Evolutionary conservation across 2,888 invertebrate genomes (phyloP).

Genomic region (Leptinotarsa tumamoca): DNA sequence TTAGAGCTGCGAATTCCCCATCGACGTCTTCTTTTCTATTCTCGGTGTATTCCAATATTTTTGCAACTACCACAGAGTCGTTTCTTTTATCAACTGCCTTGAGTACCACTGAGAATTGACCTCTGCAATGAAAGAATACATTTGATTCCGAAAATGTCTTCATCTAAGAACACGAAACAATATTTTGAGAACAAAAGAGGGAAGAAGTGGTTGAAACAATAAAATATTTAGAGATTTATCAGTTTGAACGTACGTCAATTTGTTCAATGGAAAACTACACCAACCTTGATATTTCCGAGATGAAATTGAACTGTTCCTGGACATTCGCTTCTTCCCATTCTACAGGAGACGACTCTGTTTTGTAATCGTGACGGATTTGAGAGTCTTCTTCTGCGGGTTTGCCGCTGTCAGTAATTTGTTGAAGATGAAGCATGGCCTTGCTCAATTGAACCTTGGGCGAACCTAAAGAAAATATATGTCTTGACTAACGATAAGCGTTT

Average conservation of each 20-base stretch:
- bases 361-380: slow-evolving; percentile 77
- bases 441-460: slow-evolving; percentile 79
- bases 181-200: background rate
- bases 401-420: slow-evolving; percentile 87
- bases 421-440: slow-evolving; percentile 85
- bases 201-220: too few relatives aligned
- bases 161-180: background rate
- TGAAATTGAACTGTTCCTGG: slow-evolving; percentile 84
- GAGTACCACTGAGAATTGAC: slow-evolving; percentile 87
- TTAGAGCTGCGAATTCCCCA: slow-evolving; percentile 86
- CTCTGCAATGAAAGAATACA: slow-evolving; percentile 68
- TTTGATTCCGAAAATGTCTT: slow-evolving; percentile 3
- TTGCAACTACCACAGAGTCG: slow-evolving; percentile 85
- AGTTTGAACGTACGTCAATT: too few relatives aligned
- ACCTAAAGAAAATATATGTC: slow-evolving; percentile 40
- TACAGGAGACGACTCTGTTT: slow-evolving; percentile 78
- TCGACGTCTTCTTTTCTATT: slow-evolving; percentile 77
- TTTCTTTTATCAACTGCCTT: slow-evolving; percentile 83
- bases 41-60: slow-evolving; percentile 79
- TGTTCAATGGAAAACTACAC: background rate
- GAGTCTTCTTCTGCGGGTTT: slow-evolving; percentile 76
- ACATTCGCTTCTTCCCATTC: slow-evolving; percentile 79
- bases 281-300: slow-evolving; percentile 81
- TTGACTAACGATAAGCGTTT: too few relatives aligned
- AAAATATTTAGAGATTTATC: too few relatives aligned